Evolutionary conservation across 2,113 vertebrate genomes (phyloP), one percentile per base, ranked within the genome.

Genomic region (Nansenia antarctica): DNA sequence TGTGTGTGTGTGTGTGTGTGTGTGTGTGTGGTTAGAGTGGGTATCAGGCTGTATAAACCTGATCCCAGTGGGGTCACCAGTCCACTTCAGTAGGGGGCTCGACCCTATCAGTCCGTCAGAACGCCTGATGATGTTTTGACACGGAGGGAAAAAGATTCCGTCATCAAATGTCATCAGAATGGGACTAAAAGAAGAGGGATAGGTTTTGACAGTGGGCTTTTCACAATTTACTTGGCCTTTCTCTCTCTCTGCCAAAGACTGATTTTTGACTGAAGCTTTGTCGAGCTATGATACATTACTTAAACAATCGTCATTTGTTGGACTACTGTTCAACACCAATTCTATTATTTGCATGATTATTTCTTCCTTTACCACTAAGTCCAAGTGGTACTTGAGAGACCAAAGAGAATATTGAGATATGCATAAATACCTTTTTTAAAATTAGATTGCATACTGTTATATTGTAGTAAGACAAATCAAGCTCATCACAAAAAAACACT

Each of bases 71-170:
- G 63, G 72, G 83, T 85, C 76, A 79, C 78, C 76, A 60, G 80
- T 79, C 78, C 78, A 74, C 82, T 74, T 73, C 69, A 32, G 70
- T 79, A 81, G 75, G 81, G 86, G 87, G 84, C 74, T 34, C 77
- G 84, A 90, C 86, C 86, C 78, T 79, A 89, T 89, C 87, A 87
- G 62, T 66, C 76, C 75, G 79, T 86, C 85, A 80, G 71, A 80
- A 72, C 70, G 79, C 75, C 85, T 85, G 79, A 73, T 88, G 86
- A 86, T 87, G 82, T 81, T 86, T 82, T 85, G 84, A 86, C 83
- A 87, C 82, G 80, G 80, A 85, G 72, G 73, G 69, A 67, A 83
- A 70, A 74, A 84, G 73, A 85, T 3, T 74, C 74, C 84, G 83
- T 84, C 80, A 85, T 89, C 86, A 86, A 83, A 85, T 78, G 78